phyloP scores from a whole-genome alignment of 2,113 vertebrate species.

The Copsychus sechellarum region DNA sequence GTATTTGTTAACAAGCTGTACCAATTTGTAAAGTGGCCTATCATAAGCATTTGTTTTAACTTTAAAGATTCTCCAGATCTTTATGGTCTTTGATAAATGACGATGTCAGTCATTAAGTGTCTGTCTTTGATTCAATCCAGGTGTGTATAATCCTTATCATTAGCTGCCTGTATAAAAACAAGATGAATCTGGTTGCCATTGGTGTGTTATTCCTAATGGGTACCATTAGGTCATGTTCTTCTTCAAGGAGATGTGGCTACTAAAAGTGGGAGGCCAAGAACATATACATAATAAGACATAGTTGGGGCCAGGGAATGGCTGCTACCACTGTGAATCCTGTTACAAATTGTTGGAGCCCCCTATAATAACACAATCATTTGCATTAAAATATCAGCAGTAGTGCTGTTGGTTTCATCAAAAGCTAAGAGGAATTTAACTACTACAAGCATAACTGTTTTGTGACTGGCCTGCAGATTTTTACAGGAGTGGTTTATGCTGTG shows the following conservation, averaged over 20 bases:
- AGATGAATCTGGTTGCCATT: neutral
- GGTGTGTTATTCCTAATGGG: neutral
- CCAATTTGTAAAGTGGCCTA: neutral
- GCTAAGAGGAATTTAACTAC: neutral
- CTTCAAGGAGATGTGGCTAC: neutral
- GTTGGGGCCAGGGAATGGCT: neutral
- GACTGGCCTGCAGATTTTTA: neutral
- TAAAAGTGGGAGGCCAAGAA: neutral
- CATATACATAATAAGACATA: no score
- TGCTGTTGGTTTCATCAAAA: neutral
- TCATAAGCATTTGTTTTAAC: neutral
- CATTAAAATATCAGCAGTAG: neutral
- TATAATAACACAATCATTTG: neutral
- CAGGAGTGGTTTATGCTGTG: neutral
- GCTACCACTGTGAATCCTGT: neutral
- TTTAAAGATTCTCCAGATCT: neutral
- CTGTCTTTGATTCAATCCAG: neutral
- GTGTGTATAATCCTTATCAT: neutral
- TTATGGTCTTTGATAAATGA: neutral
- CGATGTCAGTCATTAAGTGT: neutral
- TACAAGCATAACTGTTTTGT: fast-evolving
- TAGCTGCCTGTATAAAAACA: neutral
- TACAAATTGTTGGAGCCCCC: neutral
- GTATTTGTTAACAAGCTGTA: neutral
- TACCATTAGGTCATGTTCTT: neutral